A percentile compares a stretch with the other conserved stretches of the same genome.
Conservation (phyloP, 2,888 invertebrate species). For the Syritta pipiens region DNA sequence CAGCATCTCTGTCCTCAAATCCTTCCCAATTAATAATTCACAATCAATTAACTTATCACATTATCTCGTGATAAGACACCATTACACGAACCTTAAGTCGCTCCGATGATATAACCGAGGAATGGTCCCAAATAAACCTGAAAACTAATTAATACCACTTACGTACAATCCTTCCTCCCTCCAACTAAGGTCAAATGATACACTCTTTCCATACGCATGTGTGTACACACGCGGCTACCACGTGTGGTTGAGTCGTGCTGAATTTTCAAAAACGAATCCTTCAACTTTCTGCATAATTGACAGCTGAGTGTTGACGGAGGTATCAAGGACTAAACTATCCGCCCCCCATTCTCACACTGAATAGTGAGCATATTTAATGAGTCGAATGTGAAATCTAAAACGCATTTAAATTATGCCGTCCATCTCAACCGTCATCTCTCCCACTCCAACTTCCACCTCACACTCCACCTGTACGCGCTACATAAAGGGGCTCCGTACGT, state of each 20-base stretch:
- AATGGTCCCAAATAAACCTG: slow-evolving; percentile 36
- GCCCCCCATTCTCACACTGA: neutral
- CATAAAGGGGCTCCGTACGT: slow-evolving; percentile 9
- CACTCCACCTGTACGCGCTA: neutral
- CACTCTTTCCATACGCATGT: neutral
- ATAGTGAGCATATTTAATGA: slow-evolving; percentile 40
- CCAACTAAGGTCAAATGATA: slow-evolving; percentile 11
- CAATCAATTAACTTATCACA: slow-evolving; percentile 50
- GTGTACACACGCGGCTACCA: neutral
- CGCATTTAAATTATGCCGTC: slow-evolving; percentile 38
- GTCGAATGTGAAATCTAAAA: slow-evolving; percentile 31
- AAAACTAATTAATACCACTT: slow-evolving; percentile 54
- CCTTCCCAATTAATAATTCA: slow-evolving; percentile 41
- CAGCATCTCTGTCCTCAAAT: too few species aligned
- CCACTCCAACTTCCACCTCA: neutral
- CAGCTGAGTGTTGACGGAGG: slow-evolving; percentile 35
- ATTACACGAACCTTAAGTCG: slow-evolving; percentile 24
- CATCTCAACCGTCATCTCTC: neutral
- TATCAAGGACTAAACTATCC: slow-evolving; percentile 26
- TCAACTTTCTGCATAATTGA: slow-evolving; percentile 51
- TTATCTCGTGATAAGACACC: slow-evolving; percentile 52
- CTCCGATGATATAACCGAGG: neutral
- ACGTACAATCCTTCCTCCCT: slow-evolving; percentile 12
- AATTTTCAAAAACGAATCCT: slow-evolving; percentile 30
- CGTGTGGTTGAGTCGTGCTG: slow-evolving; percentile 9